Percentiles rank a stretch among this genome's conserved stretches.
These are phyloP conservation scores for Metellina segmentata DNA, from an alignment of 2,888 invertebrate species.

Conservation along the genomic window DNA sequence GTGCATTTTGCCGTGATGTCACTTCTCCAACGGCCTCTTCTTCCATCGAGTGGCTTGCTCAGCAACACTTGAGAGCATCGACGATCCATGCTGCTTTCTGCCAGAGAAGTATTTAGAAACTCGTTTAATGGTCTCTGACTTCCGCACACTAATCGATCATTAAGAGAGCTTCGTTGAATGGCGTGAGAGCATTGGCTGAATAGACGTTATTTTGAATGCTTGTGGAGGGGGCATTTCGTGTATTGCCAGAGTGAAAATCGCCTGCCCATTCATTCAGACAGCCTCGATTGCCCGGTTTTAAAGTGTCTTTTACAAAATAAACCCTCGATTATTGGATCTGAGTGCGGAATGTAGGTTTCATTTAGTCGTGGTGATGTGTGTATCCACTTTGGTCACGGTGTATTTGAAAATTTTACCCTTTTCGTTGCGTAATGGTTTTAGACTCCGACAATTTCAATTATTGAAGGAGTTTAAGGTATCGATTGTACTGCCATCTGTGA, in stretches of 20 bases:
- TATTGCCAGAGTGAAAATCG: background rate
- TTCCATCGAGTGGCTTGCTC: background rate
- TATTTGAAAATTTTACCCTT: too few relatives aligned
- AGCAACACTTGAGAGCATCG: background rate
- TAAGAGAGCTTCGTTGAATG: background rate
- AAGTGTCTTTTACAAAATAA: background rate
- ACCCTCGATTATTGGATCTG: background rate
- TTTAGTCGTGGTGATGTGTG: background rate
- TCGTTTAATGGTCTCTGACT: conserved; percentile 12
- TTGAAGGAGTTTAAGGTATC: too few relatives aligned
- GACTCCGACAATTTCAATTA: too few relatives aligned
- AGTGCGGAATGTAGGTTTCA: background rate
- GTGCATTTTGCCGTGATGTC: conserved; percentile 9
- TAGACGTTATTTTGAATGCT: conserved; percentile 30
- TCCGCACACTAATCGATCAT: conserved; percentile 30
- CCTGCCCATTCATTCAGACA: background rate
- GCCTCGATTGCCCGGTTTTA: background rate
- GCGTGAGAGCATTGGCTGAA: background rate
- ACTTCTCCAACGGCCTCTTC: background rate
- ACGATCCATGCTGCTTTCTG: background rate
- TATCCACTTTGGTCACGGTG: background rate
- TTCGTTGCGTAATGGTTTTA: too few relatives aligned
- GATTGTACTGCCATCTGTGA: too few relatives aligned
- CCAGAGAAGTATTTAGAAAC: conserved; percentile 27
- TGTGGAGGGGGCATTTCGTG: background rate